A percentile compares a stretch with the other conserved stretches of the same genome.
Evolutionary conservation across 2,888 invertebrate genomes (phyloP).

Genomic region (Vandiemenella viatica): DNA sequence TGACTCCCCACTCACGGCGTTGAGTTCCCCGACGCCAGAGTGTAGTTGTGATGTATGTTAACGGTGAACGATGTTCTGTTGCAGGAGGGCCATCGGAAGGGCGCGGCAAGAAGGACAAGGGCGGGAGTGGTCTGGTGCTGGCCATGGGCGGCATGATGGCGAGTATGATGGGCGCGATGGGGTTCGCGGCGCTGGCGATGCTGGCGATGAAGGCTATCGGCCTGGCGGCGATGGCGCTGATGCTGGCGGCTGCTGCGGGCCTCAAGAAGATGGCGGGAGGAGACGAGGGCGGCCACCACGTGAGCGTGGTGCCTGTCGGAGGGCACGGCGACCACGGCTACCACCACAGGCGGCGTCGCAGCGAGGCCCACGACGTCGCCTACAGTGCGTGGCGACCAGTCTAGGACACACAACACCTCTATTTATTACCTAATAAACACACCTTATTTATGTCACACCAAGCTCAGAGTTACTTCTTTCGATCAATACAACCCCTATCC

Average conservation of each 20-base stretch:
- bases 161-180: constrained; percentile 59
- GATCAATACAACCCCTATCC: no score
- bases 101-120: constrained; percentile 11
- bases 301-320: constrained; percentile 14
- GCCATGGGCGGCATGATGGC: constrained; percentile 17
- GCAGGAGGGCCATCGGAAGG: no score
- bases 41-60: no score
- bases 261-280: constrained; percentile 50
- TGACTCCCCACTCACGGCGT: no score
- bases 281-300: constrained; percentile 39
- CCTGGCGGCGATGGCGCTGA: constrained; percentile 54
- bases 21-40: no score
- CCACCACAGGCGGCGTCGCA: constrained; percentile 29
- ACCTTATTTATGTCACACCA: no score
- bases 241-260: constrained; percentile 60
- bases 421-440: no score
- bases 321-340: constrained; percentile 40
- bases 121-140: constrained; percentile 18
- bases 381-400: not conserved
- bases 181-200: constrained; percentile 57
- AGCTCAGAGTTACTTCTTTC: no score
- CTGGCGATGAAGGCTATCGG: constrained; percentile 53
- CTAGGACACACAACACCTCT: no score
- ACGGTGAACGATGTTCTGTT: no score
- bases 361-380: not conserved